These are phyloP conservation scores for Prenolepis imparis DNA, from an alignment of 2,888 invertebrate species.

Conservation along the genomic window DNA sequence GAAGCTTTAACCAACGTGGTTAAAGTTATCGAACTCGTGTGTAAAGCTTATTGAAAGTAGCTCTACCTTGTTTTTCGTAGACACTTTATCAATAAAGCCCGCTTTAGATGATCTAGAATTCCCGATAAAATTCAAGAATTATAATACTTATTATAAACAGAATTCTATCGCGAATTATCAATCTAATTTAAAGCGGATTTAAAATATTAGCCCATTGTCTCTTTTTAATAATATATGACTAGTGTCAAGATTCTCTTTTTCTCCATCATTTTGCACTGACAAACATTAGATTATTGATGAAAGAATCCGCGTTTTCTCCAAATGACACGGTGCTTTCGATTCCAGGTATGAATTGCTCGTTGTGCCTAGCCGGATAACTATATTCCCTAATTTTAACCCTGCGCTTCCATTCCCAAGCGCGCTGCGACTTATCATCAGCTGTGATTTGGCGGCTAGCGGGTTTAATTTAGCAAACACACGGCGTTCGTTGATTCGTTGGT, in stretches of 20 bases:
- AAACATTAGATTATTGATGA: not conserved
- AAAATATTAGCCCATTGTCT: not conserved
- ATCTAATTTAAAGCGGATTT: not conserved
- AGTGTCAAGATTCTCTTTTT: not conserved
- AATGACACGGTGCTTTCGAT: not conserved
- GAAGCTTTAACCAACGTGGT: not conserved
- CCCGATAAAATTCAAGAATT: not conserved
- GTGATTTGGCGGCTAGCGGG: constrained; percentile 66
- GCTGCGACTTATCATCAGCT: constrained; percentile 65
- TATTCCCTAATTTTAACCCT: not conserved
- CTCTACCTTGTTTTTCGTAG: not conserved
- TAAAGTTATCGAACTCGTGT: not conserved
- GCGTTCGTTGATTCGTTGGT: constrained; percentile 53
- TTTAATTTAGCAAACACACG: constrained; percentile 51
- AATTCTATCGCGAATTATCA: not conserved
- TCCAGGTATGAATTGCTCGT: not conserved
- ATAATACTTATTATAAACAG: not conserved
- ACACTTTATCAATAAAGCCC: too few relatives aligned
- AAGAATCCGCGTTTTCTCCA: not conserved
- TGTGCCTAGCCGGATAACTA: not conserved
- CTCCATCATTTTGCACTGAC: not conserved
- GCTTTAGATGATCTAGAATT: not conserved
- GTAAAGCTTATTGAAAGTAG: constrained; percentile 4
- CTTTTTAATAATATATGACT: not conserved
- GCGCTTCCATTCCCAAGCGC: constrained; percentile 17